Base-by-base conservation (phyloP, 1,140 invertebrate genomes). In the Brachionus calyciflorus region DNA sequence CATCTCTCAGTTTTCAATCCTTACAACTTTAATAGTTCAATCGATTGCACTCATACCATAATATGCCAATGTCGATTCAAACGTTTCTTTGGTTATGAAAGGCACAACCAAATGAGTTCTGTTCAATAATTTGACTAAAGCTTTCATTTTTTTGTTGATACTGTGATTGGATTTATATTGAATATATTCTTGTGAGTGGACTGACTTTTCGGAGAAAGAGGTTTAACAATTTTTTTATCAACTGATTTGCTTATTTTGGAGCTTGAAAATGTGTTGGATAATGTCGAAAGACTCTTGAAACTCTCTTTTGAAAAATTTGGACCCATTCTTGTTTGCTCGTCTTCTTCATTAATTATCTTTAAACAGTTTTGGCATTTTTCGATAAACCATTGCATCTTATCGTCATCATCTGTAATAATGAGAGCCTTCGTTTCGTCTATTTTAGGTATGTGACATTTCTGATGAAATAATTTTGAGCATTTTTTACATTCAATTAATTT, bases 391-490 rank as follows among this genome's bases (percentile, higher is more conserved):
- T 10, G 9, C 19, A 65, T 41, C 9, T 65, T 65, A 1, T 44
- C 41, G 14, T 65, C 60, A 7, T 44, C 7, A 10, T 26, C 19
- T 24, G 21, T 9, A 3, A 26, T 65, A 1, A 24, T 2, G 37
- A n/a, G 19, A n/a, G 30, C 44, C 9, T 44, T 65, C 0, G 37
- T n/a, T 12, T 65, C 37, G 0, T 65, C 60, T n/a, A 65, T 24
- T 0, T 7, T 14, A 5, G 60, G 60, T 3, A 14, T 24, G 24
- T 65, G 60, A 65, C 60, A 65, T 28, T 44, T 44, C 26, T 65
- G 60, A 44, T 65, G 60, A 44, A 44, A 65, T n/a, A 65, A 44
- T 14, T 65, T 65, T 5, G 60, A 3, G 24, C 60, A 65, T 10
- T 24, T 12, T 24, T 65, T 44, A 24, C 60, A 65, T 26, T 65